Evolutionary conservation across 2,113 vertebrate genomes (phyloP).

Genomic region (Nothoprocta pentlandii): DNA sequence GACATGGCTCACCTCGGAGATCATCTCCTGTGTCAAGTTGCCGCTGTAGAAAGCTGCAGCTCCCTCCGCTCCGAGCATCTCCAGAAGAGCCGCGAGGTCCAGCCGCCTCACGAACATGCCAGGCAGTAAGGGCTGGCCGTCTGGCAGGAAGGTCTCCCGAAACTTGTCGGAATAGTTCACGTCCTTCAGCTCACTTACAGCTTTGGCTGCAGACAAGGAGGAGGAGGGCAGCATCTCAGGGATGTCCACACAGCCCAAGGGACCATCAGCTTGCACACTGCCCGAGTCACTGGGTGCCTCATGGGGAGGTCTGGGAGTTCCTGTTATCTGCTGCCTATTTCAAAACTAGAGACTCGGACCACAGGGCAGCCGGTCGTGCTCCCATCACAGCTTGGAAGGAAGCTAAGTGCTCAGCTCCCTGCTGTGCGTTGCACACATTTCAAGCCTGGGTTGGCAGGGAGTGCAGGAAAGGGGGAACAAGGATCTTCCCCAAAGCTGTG

Average conservation of each 20-base stretch:
- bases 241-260: not conserved
- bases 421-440: too few relatives aligned
- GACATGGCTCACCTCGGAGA: conserved; percentile 82
- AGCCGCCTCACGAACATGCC: conserved; percentile 83
- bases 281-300: not conserved
- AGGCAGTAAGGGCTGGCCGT: conserved; percentile 81
- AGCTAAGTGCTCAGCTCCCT: not conserved
- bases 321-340: not conserved
- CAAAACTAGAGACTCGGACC: not conserved
- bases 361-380: not conserved
- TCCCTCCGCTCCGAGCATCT: conserved; percentile 84
- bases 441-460: too few relatives aligned
- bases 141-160: conserved; percentile 85
- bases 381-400: not conserved
- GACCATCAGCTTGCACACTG: accelerated
- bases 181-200: conserved; percentile 83
- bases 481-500: too few relatives aligned
- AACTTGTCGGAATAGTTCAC: conserved; percentile 85
- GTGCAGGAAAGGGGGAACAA: not conserved
- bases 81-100: conserved; percentile 88
- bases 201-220: conserved; percentile 81
- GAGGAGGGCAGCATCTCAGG: not conserved
- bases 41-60: conserved; percentile 88
- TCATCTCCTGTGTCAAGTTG: conserved; percentile 92
- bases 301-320: not conserved